These are phyloP conservation scores for Epizoanthus scotinus DNA, from an alignment of 92 coral and sea anemone genomes.

Conservation along the genomic window DNA sequence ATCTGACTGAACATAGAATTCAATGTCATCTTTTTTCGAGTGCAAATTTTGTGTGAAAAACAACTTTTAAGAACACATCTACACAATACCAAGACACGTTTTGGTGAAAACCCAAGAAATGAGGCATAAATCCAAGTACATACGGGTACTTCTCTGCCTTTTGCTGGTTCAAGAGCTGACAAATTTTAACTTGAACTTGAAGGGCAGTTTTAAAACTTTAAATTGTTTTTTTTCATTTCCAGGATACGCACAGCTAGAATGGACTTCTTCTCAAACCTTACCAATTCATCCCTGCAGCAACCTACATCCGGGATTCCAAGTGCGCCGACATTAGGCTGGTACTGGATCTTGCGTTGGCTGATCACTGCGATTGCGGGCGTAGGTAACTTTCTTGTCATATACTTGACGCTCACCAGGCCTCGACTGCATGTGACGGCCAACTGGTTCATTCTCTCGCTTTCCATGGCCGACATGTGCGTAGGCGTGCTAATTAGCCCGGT, in stretches of 20 bases:
- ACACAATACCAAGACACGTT: no score
- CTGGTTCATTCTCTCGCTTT: conserved; percentile 25
- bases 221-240: not conserved
- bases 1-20: no score
- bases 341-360: not conserved
- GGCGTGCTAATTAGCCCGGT: not conserved
- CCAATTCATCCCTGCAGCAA: not conserved
- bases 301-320: no score
- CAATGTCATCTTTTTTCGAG: no score
- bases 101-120: no score
- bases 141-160: no score
- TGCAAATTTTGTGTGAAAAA: no score
- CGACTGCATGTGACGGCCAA: not conserved
- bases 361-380: not conserved
- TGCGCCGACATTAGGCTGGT: not conserved
- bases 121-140: no score
- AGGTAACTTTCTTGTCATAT: conserved; percentile 15
- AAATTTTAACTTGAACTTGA: no score
- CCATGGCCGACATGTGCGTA: conserved; percentile 16
- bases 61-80: no score
- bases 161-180: no score
- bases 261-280: not conserved
- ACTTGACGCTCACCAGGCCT: conserved; percentile 13
- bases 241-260: not conserved
- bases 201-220: no score